Base-by-base conservation (phyloP, 2,797 vertebrate genomes). In the Octomys mimax region DNA sequence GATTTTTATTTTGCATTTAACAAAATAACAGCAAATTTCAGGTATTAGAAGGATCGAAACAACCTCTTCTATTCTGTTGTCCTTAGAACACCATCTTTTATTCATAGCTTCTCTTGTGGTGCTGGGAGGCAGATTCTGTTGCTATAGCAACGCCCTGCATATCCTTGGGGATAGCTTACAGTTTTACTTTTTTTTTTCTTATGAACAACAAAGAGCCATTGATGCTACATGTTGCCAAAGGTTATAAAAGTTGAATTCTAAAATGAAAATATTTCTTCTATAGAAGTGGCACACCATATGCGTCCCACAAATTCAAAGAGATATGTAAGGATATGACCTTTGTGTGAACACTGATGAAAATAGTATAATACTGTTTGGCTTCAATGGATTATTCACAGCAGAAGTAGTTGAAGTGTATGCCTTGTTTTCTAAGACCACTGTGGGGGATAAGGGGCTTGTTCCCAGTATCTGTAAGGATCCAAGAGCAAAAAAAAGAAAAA, bases 91-190 rank as follows among this genome's bases (percentile, higher is more conserved):
- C 98, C 97, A 99, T 99, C 98, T 99, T 99, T 99, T 99, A 99
- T 99, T 99, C 98, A 99, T 99, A 98, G 98, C 97, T 98, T 98
- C 98, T 98, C 98, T 98, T 98, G 96, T 98, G 98, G 97, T 98
- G 98, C 98, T 98, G 98, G 98, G 98, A 98, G 97, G 98, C 98
- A 99, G 98, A 98, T 97, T 98, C 98, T 98, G 98, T 99, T 98
- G 98, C 98, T 98, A 99, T 99, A 98, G 98, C 98, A 99, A 99
- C 98, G 98, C 98, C 98, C 98, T 98, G 98, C 98, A 98, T 98
- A 98, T 99, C 98, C 98, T 98, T 99, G 98, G 98, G 98, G 98
- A 98, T 98, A 98, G 98, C 98, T 99, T 98, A 98, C 98, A 98
- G 98, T 99, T 98, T 98, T 98, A 98, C 98, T 99, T 98, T 98